phyloP scores from a whole-genome alignment of 2,797 vertebrate genomes.

The Eulemur mongoz region DNA sequence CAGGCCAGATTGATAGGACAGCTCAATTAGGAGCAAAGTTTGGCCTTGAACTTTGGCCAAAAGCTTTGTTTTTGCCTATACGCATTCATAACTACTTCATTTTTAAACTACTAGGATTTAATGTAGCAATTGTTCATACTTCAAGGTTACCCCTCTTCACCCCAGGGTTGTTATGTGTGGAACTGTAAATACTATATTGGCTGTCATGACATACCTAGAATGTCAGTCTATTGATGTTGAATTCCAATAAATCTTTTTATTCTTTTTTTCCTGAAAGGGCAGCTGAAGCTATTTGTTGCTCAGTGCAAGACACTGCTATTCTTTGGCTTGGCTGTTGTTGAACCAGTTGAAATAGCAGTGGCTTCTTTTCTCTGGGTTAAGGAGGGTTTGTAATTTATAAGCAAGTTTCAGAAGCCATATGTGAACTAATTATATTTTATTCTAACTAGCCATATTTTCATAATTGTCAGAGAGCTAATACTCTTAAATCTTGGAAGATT shows the following conservation, averaged over 20 bases:
- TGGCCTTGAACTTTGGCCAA: background rate
- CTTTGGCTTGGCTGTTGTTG: background rate
- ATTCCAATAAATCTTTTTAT: background rate
- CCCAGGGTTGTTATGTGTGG: background rate
- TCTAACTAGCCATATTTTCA: constrained; percentile 33
- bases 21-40: background rate
- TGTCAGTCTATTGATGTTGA: background rate
- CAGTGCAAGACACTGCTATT: background rate
- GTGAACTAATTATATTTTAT: constrained; percentile 45
- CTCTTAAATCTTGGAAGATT: constrained; percentile 33
- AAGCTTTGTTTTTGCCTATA: background rate
- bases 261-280: background rate
- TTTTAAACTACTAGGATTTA: background rate
- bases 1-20: background rate
- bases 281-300: background rate
- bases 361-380: background rate
- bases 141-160: background rate
- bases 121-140: background rate
- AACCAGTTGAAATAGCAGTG: background rate
- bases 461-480: constrained; percentile 9
- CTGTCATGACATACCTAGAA: background rate
- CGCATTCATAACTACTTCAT: background rate
- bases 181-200: background rate
- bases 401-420: constrained; percentile 30
- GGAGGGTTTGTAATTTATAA: background rate